Percentiles rank a stretch among this genome's conserved stretches.
Evolutionary conservation across 2,113 vertebrate genomes (phyloP).

Genomic region (Chaenocephalus aceratus): DNA sequence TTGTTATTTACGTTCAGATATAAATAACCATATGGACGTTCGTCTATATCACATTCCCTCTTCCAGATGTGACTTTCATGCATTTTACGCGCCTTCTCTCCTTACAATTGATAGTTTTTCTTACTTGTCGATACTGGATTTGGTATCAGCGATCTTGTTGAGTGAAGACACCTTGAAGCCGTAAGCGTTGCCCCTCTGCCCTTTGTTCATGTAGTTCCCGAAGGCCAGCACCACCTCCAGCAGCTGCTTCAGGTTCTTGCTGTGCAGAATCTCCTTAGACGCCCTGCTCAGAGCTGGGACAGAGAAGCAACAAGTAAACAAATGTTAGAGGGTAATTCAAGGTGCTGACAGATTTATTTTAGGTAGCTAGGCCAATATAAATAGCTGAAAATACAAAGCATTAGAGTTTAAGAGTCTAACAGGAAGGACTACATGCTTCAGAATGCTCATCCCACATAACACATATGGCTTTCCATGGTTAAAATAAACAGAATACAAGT

Average conservation of each 20-base stretch:
- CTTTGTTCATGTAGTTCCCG: slow-evolving; percentile 99
- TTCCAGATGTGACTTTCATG: slow-evolving; percentile 44
- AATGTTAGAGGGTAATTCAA: not conserved
- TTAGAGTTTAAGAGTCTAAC: no score
- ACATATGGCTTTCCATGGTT: not conserved
- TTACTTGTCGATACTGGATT: slow-evolving; percentile 99
- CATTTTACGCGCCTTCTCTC: not conserved
- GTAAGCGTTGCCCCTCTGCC: slow-evolving; percentile 96
- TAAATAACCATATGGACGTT: slow-evolving; percentile 17
- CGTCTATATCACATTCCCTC: not conserved
- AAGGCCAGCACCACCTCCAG: slow-evolving; percentile 98
- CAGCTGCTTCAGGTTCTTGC: slow-evolving; percentile 92
- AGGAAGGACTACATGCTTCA: not conserved
- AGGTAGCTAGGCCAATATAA: not conserved
- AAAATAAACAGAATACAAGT: not conserved
- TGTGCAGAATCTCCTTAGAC: slow-evolving; percentile 93
- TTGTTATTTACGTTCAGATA: slow-evolving; percentile 12
- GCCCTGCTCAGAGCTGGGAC: slow-evolving; percentile 89
- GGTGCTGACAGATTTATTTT: not conserved
- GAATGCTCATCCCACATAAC: not conserved
- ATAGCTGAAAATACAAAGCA: not conserved
- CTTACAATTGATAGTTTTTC: slow-evolving; percentile 42
- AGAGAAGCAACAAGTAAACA: not conserved
- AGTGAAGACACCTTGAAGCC: slow-evolving; percentile 98
- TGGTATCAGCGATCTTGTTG: slow-evolving; percentile 98